phyloP scores from a whole-genome alignment of 2,888 invertebrate species.

The Phragmatobia fuliginosa region DNA sequence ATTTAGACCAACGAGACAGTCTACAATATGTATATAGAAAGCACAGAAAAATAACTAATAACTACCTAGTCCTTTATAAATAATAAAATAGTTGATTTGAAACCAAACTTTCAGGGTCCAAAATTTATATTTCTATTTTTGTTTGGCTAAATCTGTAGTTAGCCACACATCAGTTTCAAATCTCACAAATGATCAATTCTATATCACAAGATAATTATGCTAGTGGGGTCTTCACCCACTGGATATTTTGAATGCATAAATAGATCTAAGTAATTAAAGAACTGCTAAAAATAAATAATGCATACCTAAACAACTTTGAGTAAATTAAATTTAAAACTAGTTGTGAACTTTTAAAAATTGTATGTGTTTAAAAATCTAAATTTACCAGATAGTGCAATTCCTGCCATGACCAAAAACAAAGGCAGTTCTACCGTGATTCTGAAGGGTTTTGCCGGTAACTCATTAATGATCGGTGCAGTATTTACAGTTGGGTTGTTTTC shows the following conservation, averaged over 20 bases:
- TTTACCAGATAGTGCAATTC: slow-evolving; percentile 73
- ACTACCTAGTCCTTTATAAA: too few species aligned
- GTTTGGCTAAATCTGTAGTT: too few species aligned
- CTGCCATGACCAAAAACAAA: slow-evolving; percentile 74
- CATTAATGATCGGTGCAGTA: slow-evolving; percentile 50
- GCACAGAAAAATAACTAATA: too few species aligned
- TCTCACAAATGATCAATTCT: too few species aligned
- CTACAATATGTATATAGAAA: too few species aligned
- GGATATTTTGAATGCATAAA: neutral
- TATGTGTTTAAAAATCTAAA: neutral
- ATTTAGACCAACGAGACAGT: too few species aligned
- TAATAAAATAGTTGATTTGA: too few species aligned
- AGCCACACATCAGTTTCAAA: too few species aligned
- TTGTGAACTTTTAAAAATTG: neutral
- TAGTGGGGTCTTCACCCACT: too few species aligned
- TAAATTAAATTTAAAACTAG: neutral
- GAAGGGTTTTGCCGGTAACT: slow-evolving; percentile 63
- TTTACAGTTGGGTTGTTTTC: slow-evolving; percentile 61
- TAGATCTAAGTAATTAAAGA: neutral
- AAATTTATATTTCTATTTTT: too few species aligned
- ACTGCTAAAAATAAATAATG: neutral
- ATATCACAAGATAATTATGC: too few species aligned
- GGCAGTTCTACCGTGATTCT: slow-evolving; percentile 76
- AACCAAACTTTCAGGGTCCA: too few species aligned
- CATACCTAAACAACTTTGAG: neutral